phyloP scores from a whole-genome alignment of 2,113 vertebrate species.

The Neofelis nebulosa region DNA sequence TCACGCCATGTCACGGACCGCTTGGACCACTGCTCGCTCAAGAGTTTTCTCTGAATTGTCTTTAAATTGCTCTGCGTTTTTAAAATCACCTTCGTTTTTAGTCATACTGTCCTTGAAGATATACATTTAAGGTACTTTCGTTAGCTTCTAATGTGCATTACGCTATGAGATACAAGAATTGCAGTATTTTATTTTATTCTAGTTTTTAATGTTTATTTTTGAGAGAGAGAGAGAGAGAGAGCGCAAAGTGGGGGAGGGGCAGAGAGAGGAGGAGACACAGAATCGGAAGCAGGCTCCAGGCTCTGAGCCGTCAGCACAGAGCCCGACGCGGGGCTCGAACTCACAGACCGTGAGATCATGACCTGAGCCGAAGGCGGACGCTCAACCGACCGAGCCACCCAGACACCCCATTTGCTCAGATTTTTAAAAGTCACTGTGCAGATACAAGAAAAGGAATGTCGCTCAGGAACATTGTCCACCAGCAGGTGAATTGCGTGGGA shows the following conservation, averaged over 20 bases:
- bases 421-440: not conserved
- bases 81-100: not conserved
- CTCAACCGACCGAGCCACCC: too few relatives aligned
- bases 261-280: too few relatives aligned
- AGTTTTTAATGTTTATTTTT: too few relatives aligned
- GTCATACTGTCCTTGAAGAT: not conserved
- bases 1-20: accelerated
- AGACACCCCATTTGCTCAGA: not conserved
- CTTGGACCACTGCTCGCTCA: accelerated
- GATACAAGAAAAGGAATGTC: not conserved
- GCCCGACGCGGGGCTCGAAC: too few relatives aligned
- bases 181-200: too few relatives aligned
- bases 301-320: too few relatives aligned
- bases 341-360: accelerated
- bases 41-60: not conserved
- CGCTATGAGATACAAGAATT: not conserved
- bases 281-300: too few relatives aligned
- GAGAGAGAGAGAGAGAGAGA: too few relatives aligned
- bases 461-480: not conserved
- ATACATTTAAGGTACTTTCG: too few relatives aligned
- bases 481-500: not conserved
- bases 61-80: not conserved
- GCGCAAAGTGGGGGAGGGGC: too few relatives aligned
- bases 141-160: not conserved
- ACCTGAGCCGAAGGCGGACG: too few relatives aligned